Evolutionary conservation across 2,888 invertebrate genomes (phyloP).

Genomic region (Drepanosiphum platanoidis): DNA sequence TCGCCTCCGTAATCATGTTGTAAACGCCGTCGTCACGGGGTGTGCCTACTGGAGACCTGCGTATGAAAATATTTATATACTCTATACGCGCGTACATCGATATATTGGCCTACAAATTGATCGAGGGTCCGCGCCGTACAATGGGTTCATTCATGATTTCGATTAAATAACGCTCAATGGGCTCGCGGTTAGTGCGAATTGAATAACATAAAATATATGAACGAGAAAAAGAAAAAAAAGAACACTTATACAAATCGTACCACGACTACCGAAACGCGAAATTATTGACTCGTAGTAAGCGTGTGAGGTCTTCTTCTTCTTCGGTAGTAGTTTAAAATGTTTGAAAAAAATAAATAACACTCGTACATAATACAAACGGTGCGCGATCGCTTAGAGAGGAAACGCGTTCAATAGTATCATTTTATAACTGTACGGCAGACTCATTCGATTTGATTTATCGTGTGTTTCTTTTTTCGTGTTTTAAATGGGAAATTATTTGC

Average conservation of each 20-base stretch:
- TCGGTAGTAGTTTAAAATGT: conserved; percentile 18
- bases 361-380: not conserved
- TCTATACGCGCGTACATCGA: conserved; percentile 7
- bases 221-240: conserved; percentile 1
- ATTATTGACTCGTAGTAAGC: conserved; percentile 41
- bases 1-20: conserved; percentile 37
- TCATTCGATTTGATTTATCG: too few relatives aligned
- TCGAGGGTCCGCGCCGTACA: conserved; percentile 42
- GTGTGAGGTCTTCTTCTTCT: conserved; percentile 44
- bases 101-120: conserved; percentile 59
- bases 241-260: not conserved
- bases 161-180: conserved; percentile 44
- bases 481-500: too few relatives aligned
- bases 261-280: conserved; percentile 40
- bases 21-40: conserved; percentile 52
- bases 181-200: conserved; percentile 49
- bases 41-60: conserved; percentile 12
- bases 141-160: conserved; percentile 59
- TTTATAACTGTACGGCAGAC: too few relatives aligned
- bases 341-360: not conserved
- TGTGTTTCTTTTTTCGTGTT: too few relatives aligned
- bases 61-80: conserved; percentile 48
- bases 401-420: too few relatives aligned
- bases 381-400: not conserved
- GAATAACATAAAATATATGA: conserved; percentile 18